Conservation (phyloP, 2,113 vertebrate species). For the Acanthochromis polyacanthus region DNA sequence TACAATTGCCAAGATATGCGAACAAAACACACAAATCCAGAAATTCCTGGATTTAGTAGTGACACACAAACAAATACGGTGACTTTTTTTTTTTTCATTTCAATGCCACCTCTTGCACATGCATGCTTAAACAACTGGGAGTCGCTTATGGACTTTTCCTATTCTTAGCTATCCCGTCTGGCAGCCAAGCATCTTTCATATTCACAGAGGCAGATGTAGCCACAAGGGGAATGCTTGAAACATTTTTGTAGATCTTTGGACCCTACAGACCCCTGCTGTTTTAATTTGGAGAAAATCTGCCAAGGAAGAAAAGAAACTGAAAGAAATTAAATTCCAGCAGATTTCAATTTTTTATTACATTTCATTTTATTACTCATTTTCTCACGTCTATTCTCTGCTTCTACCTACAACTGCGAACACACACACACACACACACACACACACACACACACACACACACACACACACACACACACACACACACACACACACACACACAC, state of each 20-base stretch:
- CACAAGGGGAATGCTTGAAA: slow-evolving; percentile 46
- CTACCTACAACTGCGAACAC: background rate
- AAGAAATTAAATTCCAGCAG: slow-evolving; percentile 52
- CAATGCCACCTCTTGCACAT: slow-evolving; percentile 4
- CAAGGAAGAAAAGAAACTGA: slow-evolving; percentile 26
- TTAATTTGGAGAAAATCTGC: slow-evolving; percentile 64
- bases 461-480: background rate
- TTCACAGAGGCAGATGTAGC: slow-evolving; percentile 39
- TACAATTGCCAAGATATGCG: no score
- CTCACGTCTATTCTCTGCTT: slow-evolving; percentile 9
- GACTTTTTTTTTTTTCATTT: background rate
- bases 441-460: background rate
- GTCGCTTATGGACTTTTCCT: slow-evolving; percentile 8
- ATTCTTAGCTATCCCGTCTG: slow-evolving; percentile 7
- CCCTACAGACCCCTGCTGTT: slow-evolving; percentile 60
- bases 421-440: background rate
- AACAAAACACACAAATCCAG: no score
- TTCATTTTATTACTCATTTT: slow-evolving; percentile 31
- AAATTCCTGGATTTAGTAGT: no score
- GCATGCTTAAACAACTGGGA: slow-evolving; percentile 11
- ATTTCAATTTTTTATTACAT: slow-evolving; percentile 40
- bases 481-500: background rate
- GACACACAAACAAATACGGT: no score
- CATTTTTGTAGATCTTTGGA: slow-evolving; percentile 58
- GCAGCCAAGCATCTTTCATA: slow-evolving; percentile 45